Percentiles rank a stretch among this genome's conserved stretches.
These are phyloP conservation scores for Dunckerocampus dactyliophorus DNA, from an alignment of 2,113 vertebrate genomes.

Conservation along the genomic window DNA sequence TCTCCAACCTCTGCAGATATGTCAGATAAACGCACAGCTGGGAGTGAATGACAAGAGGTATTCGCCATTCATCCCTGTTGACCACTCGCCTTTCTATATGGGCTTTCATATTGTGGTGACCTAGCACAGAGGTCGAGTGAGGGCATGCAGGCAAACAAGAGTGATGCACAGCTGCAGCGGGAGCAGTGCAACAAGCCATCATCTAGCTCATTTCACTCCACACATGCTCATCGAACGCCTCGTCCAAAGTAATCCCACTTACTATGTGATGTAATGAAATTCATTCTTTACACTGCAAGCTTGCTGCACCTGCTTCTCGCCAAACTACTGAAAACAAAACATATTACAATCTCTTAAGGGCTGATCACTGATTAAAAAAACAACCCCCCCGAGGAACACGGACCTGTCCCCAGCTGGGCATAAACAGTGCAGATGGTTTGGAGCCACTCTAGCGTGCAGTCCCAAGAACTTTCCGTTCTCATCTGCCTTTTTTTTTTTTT, in stretches of 20 bases:
- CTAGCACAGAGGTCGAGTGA: conserved; percentile 30
- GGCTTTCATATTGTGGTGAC: conserved; percentile 28
- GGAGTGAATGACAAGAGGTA: conserved; percentile 30
- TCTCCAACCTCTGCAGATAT: conserved; percentile 36
- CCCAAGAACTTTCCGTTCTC: conserved; percentile 22
- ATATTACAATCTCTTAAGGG: background rate
- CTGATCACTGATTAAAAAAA: conserved; percentile 18
- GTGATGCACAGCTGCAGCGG: conserved; percentile 49
- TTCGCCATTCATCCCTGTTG: conserved; percentile 18
- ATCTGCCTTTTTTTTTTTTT: no score
- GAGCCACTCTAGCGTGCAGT: conserved; percentile 11
- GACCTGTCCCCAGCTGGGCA: conserved; percentile 5
- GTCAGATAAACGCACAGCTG: conserved; percentile 59
- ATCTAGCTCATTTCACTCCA: conserved; percentile 47
- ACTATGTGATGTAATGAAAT: conserved; percentile 35
- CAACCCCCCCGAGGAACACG: background rate
- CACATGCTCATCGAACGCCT: conserved; percentile 38
- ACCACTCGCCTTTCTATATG: conserved; percentile 37
- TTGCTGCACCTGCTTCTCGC: conserved; percentile 18
- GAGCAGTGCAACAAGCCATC: conserved; percentile 6
- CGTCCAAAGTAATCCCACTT: conserved; percentile 30
- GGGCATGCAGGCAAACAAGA: conserved; percentile 19
- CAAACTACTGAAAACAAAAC: conserved; percentile 5
- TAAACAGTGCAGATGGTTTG: conserved; percentile 17
- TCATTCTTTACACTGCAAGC: conserved; percentile 21